phyloP scores from a whole-genome alignment of 1,140 invertebrate genomes.

The Lasioglossum albipes region DNA sequence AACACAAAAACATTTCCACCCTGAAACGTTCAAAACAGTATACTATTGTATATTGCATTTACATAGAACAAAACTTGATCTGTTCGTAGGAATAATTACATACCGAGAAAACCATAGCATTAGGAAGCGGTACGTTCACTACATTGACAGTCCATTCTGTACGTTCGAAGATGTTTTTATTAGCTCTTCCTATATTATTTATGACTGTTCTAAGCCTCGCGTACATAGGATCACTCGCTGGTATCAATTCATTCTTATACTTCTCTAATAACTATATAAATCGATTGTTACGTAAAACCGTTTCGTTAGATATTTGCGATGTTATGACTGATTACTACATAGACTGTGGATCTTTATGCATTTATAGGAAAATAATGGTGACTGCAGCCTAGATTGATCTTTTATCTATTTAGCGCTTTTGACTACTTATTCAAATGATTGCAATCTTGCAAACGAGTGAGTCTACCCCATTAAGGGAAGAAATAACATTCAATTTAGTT shows the following conservation, averaged over 20 bases:
- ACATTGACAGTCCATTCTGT: constrained; percentile 80
- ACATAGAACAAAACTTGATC: not conserved
- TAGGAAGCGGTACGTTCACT: constrained; percentile 74
- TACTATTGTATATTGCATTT: not conserved
- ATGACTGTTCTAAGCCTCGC: constrained; percentile 71
- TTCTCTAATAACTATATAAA: constrained; percentile 58
- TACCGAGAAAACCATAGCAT: constrained; percentile 82
- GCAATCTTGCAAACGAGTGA: no score
- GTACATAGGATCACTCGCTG: constrained; percentile 66
- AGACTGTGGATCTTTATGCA: no score
- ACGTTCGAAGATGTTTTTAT: constrained; percentile 78
- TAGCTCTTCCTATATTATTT: constrained; percentile 76
- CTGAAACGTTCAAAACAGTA: constrained; percentile 53
- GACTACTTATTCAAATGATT: no score
- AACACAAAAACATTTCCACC: constrained; percentile 84
- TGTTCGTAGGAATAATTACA: constrained; percentile 32
- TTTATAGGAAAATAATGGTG: no score
- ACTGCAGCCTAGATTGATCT: no score
- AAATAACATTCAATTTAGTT: no score
- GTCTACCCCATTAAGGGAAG: no score
- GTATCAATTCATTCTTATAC: constrained; percentile 72
- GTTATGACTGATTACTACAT: not conserved
- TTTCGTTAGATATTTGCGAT: not conserved
- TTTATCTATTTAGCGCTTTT: no score
- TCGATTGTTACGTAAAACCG: not conserved